Evolutionary conservation across 2,797 vertebrate genomes (phyloP).

Genomic region (Menidia menidia): DNA sequence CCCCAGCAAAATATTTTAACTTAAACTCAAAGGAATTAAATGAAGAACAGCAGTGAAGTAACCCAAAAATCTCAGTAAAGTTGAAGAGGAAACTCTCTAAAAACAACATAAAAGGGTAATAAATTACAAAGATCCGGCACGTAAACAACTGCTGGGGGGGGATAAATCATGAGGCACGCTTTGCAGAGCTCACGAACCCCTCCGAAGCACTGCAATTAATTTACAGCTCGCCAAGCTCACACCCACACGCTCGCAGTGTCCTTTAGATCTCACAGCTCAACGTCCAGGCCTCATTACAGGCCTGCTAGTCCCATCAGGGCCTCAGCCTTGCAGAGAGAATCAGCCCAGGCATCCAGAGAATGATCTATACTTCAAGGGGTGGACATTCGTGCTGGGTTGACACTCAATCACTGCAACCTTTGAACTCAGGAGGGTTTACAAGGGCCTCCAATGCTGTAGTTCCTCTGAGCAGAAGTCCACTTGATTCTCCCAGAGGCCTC

Average conservation of each 20-base stretch:
- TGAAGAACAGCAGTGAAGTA: conserved; percentile 1
- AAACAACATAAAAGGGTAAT: conserved; percentile 20
- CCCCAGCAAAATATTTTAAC: conserved; percentile 3
- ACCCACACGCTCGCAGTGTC: background rate
- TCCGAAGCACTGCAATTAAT: conserved; percentile 14
- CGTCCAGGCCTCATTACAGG: conserved; percentile 24
- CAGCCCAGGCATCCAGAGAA: conserved; percentile 65
- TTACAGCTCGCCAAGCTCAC: conserved; percentile 18
- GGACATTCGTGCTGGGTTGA: conserved; percentile 61
- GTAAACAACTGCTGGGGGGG: conserved; percentile 19
- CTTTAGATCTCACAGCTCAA: conserved; percentile 34
- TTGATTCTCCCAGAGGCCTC: conserved; percentile 48
- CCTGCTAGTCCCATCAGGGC: conserved; percentile 51
- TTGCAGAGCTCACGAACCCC: conserved; percentile 7
- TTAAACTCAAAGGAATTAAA: conserved; percentile 15
- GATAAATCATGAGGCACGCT: background rate
- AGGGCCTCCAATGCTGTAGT: conserved; percentile 40
- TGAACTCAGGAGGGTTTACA: conserved; percentile 73
- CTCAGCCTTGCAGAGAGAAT: conserved; percentile 49
- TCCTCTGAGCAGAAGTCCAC: conserved; percentile 66
- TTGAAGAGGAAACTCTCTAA: conserved; percentile 4
- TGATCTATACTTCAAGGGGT: conserved; percentile 68
- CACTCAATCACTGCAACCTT: conserved; percentile 78
- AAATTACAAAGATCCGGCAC: conserved; percentile 30
- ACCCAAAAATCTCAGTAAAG: conserved; percentile 16